A percentile compares a stretch with the other conserved stretches of the same genome.
phyloP scores from a whole-genome alignment of 2,888 invertebrate species.

The Hemicrepidius hirtus region DNA sequence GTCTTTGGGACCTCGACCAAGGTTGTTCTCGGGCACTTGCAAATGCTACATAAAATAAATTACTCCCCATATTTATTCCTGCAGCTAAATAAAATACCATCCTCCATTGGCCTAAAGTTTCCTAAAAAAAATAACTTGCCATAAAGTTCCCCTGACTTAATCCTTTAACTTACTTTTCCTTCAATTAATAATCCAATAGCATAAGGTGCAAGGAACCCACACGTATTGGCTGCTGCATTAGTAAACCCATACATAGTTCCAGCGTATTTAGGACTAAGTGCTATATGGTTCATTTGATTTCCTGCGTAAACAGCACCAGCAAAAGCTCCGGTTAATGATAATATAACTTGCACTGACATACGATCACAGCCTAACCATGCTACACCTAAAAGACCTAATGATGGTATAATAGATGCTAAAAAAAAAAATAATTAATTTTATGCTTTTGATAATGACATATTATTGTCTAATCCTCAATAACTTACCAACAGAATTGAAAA shows the following conservation, averaged over 20 bases:
- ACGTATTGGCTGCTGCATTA: slow-evolving; percentile 87
- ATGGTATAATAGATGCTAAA: slow-evolving; percentile 79
- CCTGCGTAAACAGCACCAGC: slow-evolving; percentile 87
- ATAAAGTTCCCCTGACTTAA: too few species aligned
- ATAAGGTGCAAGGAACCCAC: slow-evolving; percentile 89
- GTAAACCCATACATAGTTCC: slow-evolving; percentile 91
- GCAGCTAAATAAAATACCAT: slow-evolving; percentile 88
- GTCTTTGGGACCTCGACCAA: slow-evolving; percentile 74
- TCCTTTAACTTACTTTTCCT: slow-evolving; percentile 75
- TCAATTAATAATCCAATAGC: slow-evolving; percentile 84
- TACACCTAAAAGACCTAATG: slow-evolving; percentile 84
- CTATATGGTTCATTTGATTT: slow-evolving; percentile 90
- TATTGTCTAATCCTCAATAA: too few species aligned
- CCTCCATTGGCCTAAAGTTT: slow-evolving; percentile 84
- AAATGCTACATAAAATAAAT: slow-evolving; percentile 86
- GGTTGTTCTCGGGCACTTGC: slow-evolving; percentile 86
- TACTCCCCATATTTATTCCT: slow-evolving; percentile 82
- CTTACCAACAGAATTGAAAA: slow-evolving; percentile 86
- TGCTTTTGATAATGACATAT: too few species aligned
- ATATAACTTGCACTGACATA: slow-evolving; percentile 80
- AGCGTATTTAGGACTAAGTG: slow-evolving; percentile 86
- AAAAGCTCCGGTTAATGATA: slow-evolving; percentile 83
- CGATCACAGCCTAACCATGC: slow-evolving; percentile 87
- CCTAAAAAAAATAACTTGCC: slow-evolving; percentile 75
- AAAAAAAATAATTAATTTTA: not conserved